Base-by-base conservation (phyloP, 2,888 invertebrate species). In the Chymomyza fuscimana region DNA sequence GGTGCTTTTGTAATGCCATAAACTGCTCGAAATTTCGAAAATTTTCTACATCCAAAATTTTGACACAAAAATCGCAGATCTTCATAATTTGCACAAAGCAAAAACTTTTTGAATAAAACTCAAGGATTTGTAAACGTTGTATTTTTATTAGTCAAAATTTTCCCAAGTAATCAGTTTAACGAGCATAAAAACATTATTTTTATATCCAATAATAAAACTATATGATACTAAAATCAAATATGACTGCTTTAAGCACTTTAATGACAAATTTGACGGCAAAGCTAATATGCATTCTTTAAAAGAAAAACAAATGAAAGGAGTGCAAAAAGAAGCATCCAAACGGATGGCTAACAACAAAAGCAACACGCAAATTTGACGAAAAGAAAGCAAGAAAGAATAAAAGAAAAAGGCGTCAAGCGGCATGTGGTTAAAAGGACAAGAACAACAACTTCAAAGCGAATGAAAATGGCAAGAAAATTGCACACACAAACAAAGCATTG, bases 371-470 rank as follows among this genome's bases (percentile, higher is more conserved):
- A 84, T 73, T 75, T 61, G 40, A 68, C 19, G 63, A 60, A 40
- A 25, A 58, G 9, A 19, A 32, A 32, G 19, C 58, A 58, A 62
- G 3, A 56, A 29, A 36, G 65, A 16, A 32, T 32, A 32, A 32
- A 9, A 5, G 9, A n/a, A 62, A 36, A 62, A 40, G 62, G 25
- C 59, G 29, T 16, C 54, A 16, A 54, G 40, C 40, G 40, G 40
- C 40, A 46, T 46, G 40, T 46, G 40, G 40, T 46, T 46, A 54
- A 54, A 54, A 54, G 22, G 2, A 54, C 54, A 54, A 19, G 22
- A 54, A 54, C 54, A 22, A 54, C 29, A 76, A 86, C 81, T 86
- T 83, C 84, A 85, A 87, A 85, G 86, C 78, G 81, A 85, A 84
- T 87, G 72, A 87, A 75, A 76, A 74, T 73, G 68, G 61, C 62